These are phyloP conservation scores for Philaethria dido DNA, from an alignment of 2,888 invertebrate species.

Conservation along the genomic window DNA sequence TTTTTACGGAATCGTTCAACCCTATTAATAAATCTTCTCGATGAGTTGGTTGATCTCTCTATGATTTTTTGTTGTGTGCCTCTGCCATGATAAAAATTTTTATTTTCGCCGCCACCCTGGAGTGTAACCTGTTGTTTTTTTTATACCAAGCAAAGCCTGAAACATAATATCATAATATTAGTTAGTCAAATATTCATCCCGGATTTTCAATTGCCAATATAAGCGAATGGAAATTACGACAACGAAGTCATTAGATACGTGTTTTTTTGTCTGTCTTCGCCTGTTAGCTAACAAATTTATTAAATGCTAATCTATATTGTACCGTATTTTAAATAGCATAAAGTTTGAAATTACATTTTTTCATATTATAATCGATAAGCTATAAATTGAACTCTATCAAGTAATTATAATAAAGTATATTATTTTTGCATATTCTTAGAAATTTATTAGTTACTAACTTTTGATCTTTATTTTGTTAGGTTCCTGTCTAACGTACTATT, in stretches of 20 bases:
- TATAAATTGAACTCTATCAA: background rate
- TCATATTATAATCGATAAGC: background rate
- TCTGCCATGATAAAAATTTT: too few species aligned
- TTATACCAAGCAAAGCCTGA: background rate
- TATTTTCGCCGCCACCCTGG: too few species aligned
- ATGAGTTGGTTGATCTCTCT: too few species aligned
- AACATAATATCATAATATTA: background rate
- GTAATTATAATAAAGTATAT: background rate
- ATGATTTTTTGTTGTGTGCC: too few species aligned
- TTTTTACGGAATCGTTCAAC: too few species aligned
- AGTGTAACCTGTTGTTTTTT: too few species aligned
- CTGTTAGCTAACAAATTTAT: background rate
- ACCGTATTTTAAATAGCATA: background rate
- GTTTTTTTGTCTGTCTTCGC: constrained; percentile 32
- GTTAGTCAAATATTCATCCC: background rate
- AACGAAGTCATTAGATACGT: constrained; percentile 30
- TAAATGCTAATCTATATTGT: background rate
- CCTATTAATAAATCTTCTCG: too few species aligned
- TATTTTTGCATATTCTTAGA: background rate
- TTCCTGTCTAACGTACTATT: background rate
- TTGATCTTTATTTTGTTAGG: constrained; percentile 5
- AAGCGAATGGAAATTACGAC: constrained; percentile 25
- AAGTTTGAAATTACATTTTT: constrained; percentile 1
- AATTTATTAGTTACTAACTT: background rate
- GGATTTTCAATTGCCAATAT: constrained; percentile 17